Base-by-base conservation (phyloP, 2,113 vertebrate genomes). In the Grus americana region DNA sequence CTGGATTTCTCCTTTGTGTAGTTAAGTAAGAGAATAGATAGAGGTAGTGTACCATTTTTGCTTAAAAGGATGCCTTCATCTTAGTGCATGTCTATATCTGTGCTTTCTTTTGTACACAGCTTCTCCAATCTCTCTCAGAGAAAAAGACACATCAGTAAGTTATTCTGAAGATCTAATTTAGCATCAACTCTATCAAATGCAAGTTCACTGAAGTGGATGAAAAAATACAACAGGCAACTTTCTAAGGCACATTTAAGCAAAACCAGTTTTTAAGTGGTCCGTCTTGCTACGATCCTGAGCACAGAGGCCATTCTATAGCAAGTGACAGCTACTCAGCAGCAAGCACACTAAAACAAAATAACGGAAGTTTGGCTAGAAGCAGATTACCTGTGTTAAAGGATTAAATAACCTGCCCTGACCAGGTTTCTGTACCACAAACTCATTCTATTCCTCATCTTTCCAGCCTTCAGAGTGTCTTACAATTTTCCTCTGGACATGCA, bases 51-150 rank as follows among this genome's bases (percentile, higher is more conserved):
- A 91, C 38, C 75, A 57, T 70, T 82, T 63, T 81, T 47, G 44
- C 88, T 90, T 94, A 91, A 93, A 95, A 95, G 46, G 79, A 89
- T 86, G 79, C 83, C 67, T 91, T 95, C 50, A 50, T 95, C 82
- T 91, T 63, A 89, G 79, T 42, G 63, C 54, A 71, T 38, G 73
- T 38, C 81, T 93, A 5, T 93, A 88, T 86, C 57, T 92, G 55
- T 42, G 79, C 72, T 97, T 93, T 87, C 76, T 85, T 94, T 95
- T 95, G 76, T 92, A 83, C 17, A 63, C 47, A 87, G 92, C 78
- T 72, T 62, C 59, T 95, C 88, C 63, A 61, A 20, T 46, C 49
- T 66, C 95, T 89, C 78, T 17, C 47, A 92, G 81, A 76, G 59
- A 73, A 94, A 88, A 78, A 91, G 65, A 79, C 85, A 47, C 73